Evolutionary conservation across 2,888 invertebrate genomes (phyloP), one percentile per base, ranked within the genome.

Genomic region (Agrochola litura): DNA sequence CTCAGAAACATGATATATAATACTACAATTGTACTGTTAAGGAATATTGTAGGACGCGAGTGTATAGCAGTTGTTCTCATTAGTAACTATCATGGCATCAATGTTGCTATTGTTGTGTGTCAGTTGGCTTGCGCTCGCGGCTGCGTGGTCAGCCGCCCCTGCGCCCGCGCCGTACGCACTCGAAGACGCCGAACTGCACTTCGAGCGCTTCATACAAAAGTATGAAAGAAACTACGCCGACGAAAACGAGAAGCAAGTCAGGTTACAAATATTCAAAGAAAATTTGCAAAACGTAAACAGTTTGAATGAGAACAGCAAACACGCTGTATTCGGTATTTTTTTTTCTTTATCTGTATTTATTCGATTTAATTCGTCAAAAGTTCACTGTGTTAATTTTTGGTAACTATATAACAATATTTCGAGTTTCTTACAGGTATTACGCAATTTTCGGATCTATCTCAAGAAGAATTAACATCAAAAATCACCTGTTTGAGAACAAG

Each of bases 221-320:
- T 64, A 54, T n/a, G 19, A 54, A 10, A 68, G 68, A 49, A n/a
- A 77, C 1, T 88, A 88, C 66, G 52, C 46, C 1, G 6, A 72
- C 12, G 60, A 78, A 30, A 1, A 52, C 2, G 87, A 88, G 56
- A 88, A 81, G n/a, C 70, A 68, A 66, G 2, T 12, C 5, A 81
- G 85, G 10, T 82, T 84, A 37, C 19, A 73, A 56, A 82, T 79
- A 61, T 88, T 88, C 52, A 85, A 82, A 76, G 37, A 64, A 6
- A 79, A 74, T n/a, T 71, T 88, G 52, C 10, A 56, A 10, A 22
- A 37, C 3, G 41, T 76, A 0, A 85, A 82, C 12, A 49, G 14
- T 0, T 10, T 71, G 73, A 85, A 88, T 49, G 16, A 49, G 2
- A 37, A 70, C 0, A 73, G 63, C 25, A 6, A 78, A 4, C 12